Evolutionary conservation across 2,888 invertebrate genomes (phyloP).

Genomic region (Salticus scenicus): DNA sequence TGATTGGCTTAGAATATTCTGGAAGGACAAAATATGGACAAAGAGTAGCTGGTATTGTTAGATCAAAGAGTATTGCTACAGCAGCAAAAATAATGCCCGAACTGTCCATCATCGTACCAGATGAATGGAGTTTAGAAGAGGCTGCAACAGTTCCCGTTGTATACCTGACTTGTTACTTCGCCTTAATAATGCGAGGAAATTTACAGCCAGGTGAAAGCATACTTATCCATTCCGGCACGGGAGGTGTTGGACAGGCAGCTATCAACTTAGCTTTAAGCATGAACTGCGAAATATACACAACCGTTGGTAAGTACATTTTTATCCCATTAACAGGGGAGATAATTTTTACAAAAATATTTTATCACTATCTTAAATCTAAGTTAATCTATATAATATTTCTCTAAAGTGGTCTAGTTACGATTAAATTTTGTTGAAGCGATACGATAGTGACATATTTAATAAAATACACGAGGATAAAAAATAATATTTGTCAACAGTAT

Average conservation of each 20-base stretch:
- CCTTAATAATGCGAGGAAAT: conserved; percentile 89
- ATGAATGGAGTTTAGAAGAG: conserved; percentile 90
- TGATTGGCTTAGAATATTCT: conserved; percentile 94
- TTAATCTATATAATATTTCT: no score
- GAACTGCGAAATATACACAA: conserved; percentile 92
- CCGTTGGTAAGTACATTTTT: conserved; percentile 81
- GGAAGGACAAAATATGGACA: conserved; percentile 80
- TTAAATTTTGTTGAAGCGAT: no score
- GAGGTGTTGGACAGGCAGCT: conserved; percentile 97
- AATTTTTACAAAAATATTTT: no score
- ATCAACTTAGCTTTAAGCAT: conserved; percentile 92
- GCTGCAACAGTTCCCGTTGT: conserved; percentile 96
- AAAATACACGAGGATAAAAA: no score
- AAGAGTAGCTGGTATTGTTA: conserved; percentile 94
- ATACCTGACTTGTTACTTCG: conserved; percentile 92
- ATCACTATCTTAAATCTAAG: no score
- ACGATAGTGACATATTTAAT: no score
- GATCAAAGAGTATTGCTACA: conserved; percentile 91
- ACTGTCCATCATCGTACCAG: conserved; percentile 92
- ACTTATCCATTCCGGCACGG: conserved; percentile 94
- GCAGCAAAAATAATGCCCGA: conserved; percentile 83
- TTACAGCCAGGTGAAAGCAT: conserved; percentile 88
- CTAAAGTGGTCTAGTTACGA: no score
- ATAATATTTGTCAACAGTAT: no score
- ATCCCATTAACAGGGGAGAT: not conserved